Percentiles rank a stretch among this genome's conserved stretches.
Conservation (phyloP, 1,140 invertebrate genomes). For the Drosophila gunungcola region DNA sequence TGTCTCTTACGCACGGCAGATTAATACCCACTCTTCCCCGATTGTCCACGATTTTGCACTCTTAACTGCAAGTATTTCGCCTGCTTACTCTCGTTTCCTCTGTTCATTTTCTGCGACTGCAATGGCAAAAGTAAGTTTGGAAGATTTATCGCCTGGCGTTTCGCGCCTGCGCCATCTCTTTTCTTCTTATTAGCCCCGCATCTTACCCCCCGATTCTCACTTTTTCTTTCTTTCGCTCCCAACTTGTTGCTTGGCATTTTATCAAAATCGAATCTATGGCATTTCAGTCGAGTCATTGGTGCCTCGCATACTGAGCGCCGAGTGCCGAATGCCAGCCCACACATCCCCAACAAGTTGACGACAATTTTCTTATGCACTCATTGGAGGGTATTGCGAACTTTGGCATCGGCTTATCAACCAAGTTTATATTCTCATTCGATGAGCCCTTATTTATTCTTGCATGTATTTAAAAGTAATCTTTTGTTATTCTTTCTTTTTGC, state of each 20-base stretch:
- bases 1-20: conserved; percentile 23
- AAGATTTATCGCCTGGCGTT: conserved; percentile 30
- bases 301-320: conserved; percentile 25
- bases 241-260: conserved; percentile 76
- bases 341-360: conserved; percentile 43
- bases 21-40: not conserved
- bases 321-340: conserved; percentile 42
- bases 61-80: conserved; percentile 9
- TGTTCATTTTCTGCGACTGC: conserved; percentile 14
- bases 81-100: conserved; percentile 29
- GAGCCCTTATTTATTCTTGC: too few relatives aligned
- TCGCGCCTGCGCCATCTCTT: conserved; percentile 18
- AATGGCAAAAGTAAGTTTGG: conserved; percentile 26
- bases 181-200: conserved; percentile 7
- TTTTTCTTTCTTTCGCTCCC: conserved; percentile 57
- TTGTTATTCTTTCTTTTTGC: too few relatives aligned
- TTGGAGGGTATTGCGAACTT: not conserved
- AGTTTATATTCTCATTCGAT: too few relatives aligned
- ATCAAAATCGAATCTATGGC: conserved; percentile 76
- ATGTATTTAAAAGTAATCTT: too few relatives aligned
- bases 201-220: conserved; percentile 48
- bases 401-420: too few relatives aligned
- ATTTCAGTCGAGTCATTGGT: conserved; percentile 62
- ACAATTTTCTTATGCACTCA: conserved; percentile 22
- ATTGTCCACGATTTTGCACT: not conserved